Base-by-base conservation (phyloP, 2,113 vertebrate genomes). In the Isurus oxyrinchus region DNA sequence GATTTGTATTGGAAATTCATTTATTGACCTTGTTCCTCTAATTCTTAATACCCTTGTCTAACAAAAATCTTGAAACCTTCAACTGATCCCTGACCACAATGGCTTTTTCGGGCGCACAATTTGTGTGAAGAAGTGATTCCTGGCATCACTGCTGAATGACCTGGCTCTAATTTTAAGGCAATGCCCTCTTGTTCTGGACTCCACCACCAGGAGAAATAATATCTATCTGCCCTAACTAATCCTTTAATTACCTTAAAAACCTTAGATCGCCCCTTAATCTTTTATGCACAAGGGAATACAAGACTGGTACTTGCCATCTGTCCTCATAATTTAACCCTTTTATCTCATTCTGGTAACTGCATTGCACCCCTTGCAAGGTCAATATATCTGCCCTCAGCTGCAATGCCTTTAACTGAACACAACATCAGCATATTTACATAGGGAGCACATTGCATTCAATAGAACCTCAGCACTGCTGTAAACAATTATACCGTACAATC, bases 391-490 rank as follows among this genome's bases (percentile, higher is more conserved):
- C 31, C 53, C 87, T 21, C 3, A 35, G 11, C 53, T 57, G 55
- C 53, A 31, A 53, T 53, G 49, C 88, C 55, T 25, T 0, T 13
- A 59, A 61, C 59, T 93, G 59, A 91, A 57, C 27, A 35, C 97
- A 97, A 97, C 31, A 90, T 25, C 23, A 57, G 19, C 88, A 35
- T 31, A 91, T 59, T 88, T 55, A 55, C 49, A 88, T 3, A 3
- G 11, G 53, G 44, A 88, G 40, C 81, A 88, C 25, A 53, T 19
- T 31, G 87, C 25, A 91, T 4, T 57, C 55, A 59, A 91, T 59
- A 59, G 86, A 91, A 31, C 31, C 7, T 13, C 13, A 23, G 25
- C 11, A 16, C 53, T 59, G 59, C 87, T 1, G 11, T 57, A 57
- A 91, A 59, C 44, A 84, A 84, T 91, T 13, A 91, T 0, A 59